These are phyloP conservation scores for Hemiscyllium ocellatum DNA, from an alignment of 2,113 vertebrate genomes.

Conservation along the genomic window DNA sequence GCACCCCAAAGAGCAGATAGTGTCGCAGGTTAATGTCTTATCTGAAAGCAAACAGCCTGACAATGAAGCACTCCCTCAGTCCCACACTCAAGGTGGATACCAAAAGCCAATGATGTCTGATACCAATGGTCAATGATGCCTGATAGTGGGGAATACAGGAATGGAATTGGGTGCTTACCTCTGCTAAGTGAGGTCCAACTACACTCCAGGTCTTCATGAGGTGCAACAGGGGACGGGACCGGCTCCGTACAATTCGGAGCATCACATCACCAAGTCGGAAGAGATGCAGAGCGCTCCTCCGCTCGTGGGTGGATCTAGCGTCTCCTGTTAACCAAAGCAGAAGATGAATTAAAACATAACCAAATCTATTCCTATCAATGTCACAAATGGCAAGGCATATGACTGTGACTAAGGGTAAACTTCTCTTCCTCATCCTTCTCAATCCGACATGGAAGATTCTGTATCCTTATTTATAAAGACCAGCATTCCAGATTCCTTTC, in stretches of 20 bases:
- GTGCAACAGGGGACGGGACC: constrained; percentile 75
- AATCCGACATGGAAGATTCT: not conserved
- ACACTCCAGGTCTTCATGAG: constrained; percentile 91
- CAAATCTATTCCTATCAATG: not conserved
- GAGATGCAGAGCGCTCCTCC: constrained; percentile 79
- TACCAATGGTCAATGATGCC: not conserved
- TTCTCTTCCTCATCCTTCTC: not conserved
- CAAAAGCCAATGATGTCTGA: too few species aligned
- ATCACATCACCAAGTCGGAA: constrained; percentile 88
- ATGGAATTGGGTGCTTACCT: constrained; percentile 57
- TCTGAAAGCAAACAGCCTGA: not conserved
- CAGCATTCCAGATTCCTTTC: too few species aligned
- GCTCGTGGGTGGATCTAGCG: constrained; percentile 78
- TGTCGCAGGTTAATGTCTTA: not conserved
- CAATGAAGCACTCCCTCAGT: not conserved
- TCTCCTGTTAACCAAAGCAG: constrained; percentile 61
- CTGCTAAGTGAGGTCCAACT: constrained; percentile 90
- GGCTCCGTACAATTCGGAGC: constrained; percentile 83
- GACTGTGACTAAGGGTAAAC: not conserved
- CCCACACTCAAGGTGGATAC: not conserved
- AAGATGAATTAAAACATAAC: constrained; percentile 7
- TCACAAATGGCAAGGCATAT: not conserved
- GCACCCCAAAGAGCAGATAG: not conserved
- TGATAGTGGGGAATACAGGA: too few species aligned
- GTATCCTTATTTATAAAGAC: too few species aligned